Conservation (phyloP, 2,888 invertebrate genomes). For the Rhimphoctona megacephalus region DNA sequence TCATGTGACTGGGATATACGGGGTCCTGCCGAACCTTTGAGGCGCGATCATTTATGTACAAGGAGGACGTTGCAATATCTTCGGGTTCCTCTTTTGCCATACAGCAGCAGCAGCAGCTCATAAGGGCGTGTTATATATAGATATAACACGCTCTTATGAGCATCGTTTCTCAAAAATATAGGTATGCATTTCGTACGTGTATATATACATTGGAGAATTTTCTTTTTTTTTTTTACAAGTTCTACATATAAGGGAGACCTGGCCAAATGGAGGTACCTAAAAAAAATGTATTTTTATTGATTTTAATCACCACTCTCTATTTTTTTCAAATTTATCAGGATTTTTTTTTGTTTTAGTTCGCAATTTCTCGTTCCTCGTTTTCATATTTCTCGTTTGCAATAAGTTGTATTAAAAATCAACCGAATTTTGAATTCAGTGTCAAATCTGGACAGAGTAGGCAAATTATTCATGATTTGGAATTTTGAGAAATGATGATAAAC, state of each 20-base stretch:
- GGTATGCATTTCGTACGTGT: neutral
- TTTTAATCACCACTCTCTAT: too few species aligned
- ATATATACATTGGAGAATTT: neutral
- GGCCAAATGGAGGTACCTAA: neutral
- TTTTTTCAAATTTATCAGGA: too few species aligned
- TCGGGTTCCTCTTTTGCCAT: constrained; percentile 12
- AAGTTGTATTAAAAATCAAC: too few species aligned
- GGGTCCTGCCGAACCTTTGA: neutral
- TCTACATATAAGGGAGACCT: neutral
- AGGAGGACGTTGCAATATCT: constrained; percentile 33
- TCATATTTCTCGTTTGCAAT: too few species aligned
- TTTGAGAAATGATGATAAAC: too few species aligned
- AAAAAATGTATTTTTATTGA: neutral
- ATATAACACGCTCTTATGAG: neutral
- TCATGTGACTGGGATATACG: constrained; percentile 27
- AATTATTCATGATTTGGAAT: too few species aligned
- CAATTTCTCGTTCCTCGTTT: too few species aligned
- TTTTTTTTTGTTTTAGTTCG: too few species aligned
- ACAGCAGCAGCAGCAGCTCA: constrained; percentile 9
- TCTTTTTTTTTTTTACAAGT: neutral
- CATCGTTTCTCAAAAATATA: neutral
- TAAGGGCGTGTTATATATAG: too few species aligned
- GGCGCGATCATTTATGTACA: constrained; percentile 18
- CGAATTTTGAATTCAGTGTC: too few species aligned
- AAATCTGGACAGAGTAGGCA: too few species aligned